Conservation (phyloP, 2,113 vertebrate species). For the Macrotus californicus region DNA sequence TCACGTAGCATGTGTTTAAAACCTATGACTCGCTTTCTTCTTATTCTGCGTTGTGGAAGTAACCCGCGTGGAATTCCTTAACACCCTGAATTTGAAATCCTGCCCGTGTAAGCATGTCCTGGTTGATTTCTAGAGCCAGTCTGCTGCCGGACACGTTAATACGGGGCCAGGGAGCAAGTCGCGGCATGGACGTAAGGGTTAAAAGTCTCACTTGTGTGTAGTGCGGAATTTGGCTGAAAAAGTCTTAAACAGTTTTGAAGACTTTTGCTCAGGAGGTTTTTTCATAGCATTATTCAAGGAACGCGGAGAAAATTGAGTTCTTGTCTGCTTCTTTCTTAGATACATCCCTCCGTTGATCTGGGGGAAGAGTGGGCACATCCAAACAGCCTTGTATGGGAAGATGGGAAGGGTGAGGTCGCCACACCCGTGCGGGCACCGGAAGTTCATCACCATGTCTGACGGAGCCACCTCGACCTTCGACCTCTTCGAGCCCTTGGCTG, state of each 20-base stretch:
- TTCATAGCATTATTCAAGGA: background rate
- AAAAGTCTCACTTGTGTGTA: background rate
- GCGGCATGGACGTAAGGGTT: background rate
- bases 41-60: background rate
- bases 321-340: slow-evolving; percentile 78
- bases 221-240: background rate
- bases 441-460: slow-evolving; percentile 95
- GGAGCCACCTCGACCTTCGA: slow-evolving; percentile 97
- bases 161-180: background rate
- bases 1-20: background rate
- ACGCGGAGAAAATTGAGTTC: slow-evolving; percentile 4
- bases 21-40: slow-evolving; percentile 16
- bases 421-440: slow-evolving; percentile 90
- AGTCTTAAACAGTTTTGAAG: background rate
- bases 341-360: slow-evolving; percentile 97
- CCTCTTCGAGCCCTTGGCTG: slow-evolving; percentile 92
- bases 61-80: background rate
- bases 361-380: slow-evolving; percentile 98
- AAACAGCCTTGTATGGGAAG: slow-evolving; percentile 97
- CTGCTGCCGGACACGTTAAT: background rate
- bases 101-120: background rate
- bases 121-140: background rate
- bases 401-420: slow-evolving; percentile 95
- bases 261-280: background rate
- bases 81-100: slow-evolving; percentile 12